phyloP scores from a whole-genome alignment of 2,888 invertebrate genomes.

The Erebia aethiops region DNA sequence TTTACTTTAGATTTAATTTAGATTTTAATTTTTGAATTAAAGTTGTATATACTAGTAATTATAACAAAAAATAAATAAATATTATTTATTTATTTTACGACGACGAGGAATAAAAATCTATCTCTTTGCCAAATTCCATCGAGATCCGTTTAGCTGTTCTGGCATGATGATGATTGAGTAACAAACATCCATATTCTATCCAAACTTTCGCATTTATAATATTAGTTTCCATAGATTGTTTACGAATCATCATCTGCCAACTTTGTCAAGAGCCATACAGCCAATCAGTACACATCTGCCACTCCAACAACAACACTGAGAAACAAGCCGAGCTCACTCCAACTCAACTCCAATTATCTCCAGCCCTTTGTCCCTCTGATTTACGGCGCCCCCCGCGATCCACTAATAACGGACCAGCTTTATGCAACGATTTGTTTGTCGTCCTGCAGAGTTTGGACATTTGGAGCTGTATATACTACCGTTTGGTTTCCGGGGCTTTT shows the following conservation, averaged over 20 bases:
- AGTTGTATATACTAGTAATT: too few species aligned
- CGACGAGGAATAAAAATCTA: too few species aligned
- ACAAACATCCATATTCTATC: too few species aligned
- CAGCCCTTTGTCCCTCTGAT: slow-evolving; percentile 46
- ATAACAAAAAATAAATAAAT: too few species aligned
- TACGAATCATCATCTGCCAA: slow-evolving; percentile 8
- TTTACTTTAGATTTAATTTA: too few species aligned
- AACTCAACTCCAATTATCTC: slow-evolving; percentile 34
- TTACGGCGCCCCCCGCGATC: slow-evolving; percentile 53
- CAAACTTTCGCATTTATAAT: too few species aligned
- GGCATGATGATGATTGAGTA: too few species aligned
- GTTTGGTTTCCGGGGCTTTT: slow-evolving; percentile 61
- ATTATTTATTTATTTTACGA: too few species aligned
- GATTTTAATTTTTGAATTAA: too few species aligned
- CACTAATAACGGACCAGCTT: slow-evolving; percentile 34
- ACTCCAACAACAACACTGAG: slow-evolving; percentile 13
- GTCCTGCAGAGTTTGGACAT: slow-evolving; percentile 8
- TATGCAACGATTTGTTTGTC: slow-evolving; percentile 31
- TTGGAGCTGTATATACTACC: slow-evolving; percentile 47
- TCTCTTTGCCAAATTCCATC: too few species aligned
- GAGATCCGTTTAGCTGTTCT: too few species aligned
- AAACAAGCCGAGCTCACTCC: slow-evolving; percentile 21
- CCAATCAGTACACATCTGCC: slow-evolving; percentile 14
- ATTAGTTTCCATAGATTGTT: background rate
- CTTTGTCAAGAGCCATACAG: background rate